Percentiles rank a stretch among this genome's conserved stretches.
phyloP scores from a whole-genome alignment of 1,140 invertebrate species.

The Pseudomyrmex concolor region DNA sequence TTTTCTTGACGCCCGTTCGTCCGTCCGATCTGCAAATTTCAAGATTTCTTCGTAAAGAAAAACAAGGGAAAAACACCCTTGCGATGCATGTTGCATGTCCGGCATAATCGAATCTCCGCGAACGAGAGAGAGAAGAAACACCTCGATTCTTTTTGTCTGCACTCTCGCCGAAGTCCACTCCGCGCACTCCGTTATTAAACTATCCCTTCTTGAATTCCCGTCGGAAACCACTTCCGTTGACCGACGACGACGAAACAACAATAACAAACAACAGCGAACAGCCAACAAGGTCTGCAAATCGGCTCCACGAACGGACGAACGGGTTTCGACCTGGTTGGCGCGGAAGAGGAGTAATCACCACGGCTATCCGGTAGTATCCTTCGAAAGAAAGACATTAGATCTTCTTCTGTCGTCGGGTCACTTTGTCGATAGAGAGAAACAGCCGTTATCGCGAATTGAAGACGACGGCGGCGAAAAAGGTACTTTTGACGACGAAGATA shows the following conservation, averaged over 20 bases:
- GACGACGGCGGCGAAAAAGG: too few species aligned
- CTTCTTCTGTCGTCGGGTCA: conserved; percentile 4
- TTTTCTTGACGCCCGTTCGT: conserved; percentile 57
- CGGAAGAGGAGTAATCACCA: conserved; percentile 41
- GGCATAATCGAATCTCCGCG: conserved; percentile 1
- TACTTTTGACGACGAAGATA: too few species aligned
- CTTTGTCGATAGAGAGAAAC: conserved; percentile 11
- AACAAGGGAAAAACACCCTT: conserved; percentile 10
- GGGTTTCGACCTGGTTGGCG: conserved; percentile 23
- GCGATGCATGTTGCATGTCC: conserved; percentile 31
- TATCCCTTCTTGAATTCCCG: conserved; percentile 1
- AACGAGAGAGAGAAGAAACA: conserved; percentile 24
- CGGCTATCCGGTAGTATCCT: conserved; percentile 8
- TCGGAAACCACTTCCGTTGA: conserved; percentile 22
- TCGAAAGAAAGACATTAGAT: conserved; percentile 54
- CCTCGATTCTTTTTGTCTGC: conserved; percentile 9
- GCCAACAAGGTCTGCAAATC: conserved; percentile 32
- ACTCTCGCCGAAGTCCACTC: conserved; percentile 10
- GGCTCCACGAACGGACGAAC: conserved; percentile 47
- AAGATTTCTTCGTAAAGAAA: background rate
- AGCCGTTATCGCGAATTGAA: background rate
- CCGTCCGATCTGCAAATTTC: conserved; percentile 53
- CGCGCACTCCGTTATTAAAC: conserved; percentile 39
- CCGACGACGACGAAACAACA: conserved; percentile 47
- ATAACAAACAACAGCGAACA: conserved; percentile 54